phyloP scores from a whole-genome alignment of 2,888 invertebrate genomes.

The Macrosiphum euphorbiae region DNA sequence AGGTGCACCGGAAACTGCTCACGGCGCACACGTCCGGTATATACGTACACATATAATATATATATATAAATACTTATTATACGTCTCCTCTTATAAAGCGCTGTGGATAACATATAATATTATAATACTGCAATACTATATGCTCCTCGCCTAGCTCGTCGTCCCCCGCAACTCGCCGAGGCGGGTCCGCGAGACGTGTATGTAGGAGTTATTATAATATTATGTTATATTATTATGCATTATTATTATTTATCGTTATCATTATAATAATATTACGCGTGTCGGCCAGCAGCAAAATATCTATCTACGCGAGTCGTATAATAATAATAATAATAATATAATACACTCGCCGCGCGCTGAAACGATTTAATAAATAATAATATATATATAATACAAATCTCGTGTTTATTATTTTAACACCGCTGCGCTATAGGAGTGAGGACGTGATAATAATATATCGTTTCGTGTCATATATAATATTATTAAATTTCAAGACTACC shows the following conservation, averaged over 20 bases:
- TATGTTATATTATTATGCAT: not conserved
- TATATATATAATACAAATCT: not conserved
- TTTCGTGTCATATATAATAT: not conserved
- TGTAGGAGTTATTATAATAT: not conserved
- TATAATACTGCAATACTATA: not conserved
- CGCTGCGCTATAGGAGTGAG: not conserved
- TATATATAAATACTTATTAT: not conserved
- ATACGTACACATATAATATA: not conserved
- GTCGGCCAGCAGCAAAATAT: not conserved
- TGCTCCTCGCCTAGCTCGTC: not conserved
- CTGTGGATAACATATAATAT: not conserved
- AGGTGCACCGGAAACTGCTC: slow-evolving; percentile 1
- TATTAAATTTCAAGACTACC: not conserved
- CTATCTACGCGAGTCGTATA: not conserved
- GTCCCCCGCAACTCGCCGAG: not conserved
- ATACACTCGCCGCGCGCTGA: not conserved
- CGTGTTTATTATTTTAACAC: not conserved
- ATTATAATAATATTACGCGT: not conserved
- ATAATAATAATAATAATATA: no score
- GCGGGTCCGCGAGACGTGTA: not conserved
- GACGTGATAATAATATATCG: not conserved
- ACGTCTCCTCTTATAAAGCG: not conserved
- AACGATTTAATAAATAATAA: not conserved
- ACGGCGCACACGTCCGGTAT: not conserved
- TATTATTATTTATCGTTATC: slow-evolving; percentile 5